Evolutionary conservation across 1,140 invertebrate species (phyloP), one percentile per base, ranked within the genome.

Genomic region (Neodiprion fabricii): DNA sequence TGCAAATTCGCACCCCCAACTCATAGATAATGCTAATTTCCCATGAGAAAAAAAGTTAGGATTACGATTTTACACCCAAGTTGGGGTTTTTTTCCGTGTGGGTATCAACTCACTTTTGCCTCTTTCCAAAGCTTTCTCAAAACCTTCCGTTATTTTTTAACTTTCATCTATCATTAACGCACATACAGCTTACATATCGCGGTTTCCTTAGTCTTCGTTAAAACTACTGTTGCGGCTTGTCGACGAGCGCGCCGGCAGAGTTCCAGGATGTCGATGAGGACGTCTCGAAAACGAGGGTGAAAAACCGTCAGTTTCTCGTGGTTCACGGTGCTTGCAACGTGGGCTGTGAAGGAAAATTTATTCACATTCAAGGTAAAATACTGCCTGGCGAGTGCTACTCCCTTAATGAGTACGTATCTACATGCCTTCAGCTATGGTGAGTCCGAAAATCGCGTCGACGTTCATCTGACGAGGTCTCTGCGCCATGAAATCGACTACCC

Each of bases 391-490:
- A 40, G 5, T 5, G 28, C 28, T 40, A 40, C 5, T 40, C 28
- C 5, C 28, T 40, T 40, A 40, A 40, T 5, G 28, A 40, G 28
- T 40, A 40, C 5, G 28, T 40, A 40, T 40, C 2, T 40, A 40
- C 48, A 77, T 81, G 85, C 86, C 85, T 85, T 86, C 78, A 1
- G 78, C 78, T 14, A 86, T 77, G 0, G 85, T 81, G 11, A 86
- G n/a, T 48, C 84, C 83, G 8, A 82, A 82, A 65, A 77, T 79
- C 7, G 76, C 76, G 72, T 86, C 85, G 0, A 78, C 47, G 68
- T 86, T 87, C 80, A 86, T 85, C 74, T 86, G 79, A 7, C 76
- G 17, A 9, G 79, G 74, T 71, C 82, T 81, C 7, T 74, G 71
- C 14, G 71, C 53, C 12, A 81, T 78, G 53, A 79, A 87, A 61